phyloP scores from a whole-genome alignment of 2,113 vertebrate species.

The Antennarius striatus region DNA sequence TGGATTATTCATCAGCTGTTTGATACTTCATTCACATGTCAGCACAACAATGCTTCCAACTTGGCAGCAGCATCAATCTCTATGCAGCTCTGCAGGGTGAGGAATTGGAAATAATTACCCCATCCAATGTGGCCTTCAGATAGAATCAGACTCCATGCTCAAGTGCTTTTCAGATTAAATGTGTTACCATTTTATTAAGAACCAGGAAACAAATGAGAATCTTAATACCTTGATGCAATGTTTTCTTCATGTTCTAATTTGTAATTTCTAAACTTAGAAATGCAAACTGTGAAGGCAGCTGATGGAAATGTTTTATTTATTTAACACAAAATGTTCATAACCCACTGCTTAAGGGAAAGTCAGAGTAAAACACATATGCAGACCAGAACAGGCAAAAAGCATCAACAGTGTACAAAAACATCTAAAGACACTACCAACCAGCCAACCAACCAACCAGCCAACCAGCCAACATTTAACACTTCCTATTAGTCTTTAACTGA shows the following conservation, averaged over 20 bases:
- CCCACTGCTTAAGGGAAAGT: no score
- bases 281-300: no score
- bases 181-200: conserved; percentile 29
- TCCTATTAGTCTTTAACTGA: no score
- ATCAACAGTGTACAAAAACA: no score
- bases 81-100: conserved; percentile 48
- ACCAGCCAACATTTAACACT: no score
- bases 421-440: no score
- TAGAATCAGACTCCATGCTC: conserved; percentile 26
- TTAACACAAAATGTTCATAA: no score
- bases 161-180: conserved; percentile 10
- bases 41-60: conserved; percentile 61
- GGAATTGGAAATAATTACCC: conserved; percentile 53
- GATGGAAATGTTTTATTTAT: no score
- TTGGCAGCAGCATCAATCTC: conserved; percentile 52
- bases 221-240: conserved; percentile 1
- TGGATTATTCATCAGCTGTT: conserved; percentile 69
- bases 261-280: neutral
- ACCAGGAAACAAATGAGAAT: neutral
- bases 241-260: neutral
- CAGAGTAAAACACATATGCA: no score
- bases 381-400: no score
- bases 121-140: conserved; percentile 47
- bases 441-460: no score
- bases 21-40: conserved; percentile 71